phyloP scores from a whole-genome alignment of 1,140 invertebrate genomes.

The Dendrolimus punctatus region DNA sequence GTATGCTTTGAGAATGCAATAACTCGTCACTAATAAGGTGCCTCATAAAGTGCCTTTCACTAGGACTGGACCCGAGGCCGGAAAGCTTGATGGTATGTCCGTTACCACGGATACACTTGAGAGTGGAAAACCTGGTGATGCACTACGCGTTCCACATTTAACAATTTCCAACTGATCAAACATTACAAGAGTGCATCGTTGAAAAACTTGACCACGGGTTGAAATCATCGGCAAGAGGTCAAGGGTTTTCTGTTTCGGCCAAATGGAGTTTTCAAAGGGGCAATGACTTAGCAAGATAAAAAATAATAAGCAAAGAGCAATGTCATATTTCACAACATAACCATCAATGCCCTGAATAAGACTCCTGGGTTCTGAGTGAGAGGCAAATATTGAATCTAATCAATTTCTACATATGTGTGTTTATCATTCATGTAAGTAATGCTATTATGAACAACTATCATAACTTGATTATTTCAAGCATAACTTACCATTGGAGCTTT shows the following conservation, averaged over 20 bases:
- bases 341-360: conserved; percentile 46
- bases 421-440: conserved; percentile 69
- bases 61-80: conserved; percentile 67
- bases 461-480: too few species aligned
- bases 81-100: conserved; percentile 70
- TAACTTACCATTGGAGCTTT: too few species aligned
- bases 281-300: conserved; percentile 22
- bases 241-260: conserved; percentile 71
- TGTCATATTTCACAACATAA: conserved; percentile 11
- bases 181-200: conserved; percentile 57
- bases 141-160: conserved; percentile 43
- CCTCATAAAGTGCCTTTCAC: conserved; percentile 70
- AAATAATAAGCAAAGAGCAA: conserved; percentile 25
- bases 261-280: conserved; percentile 63
- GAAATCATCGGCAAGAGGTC: conserved; percentile 56
- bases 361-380: conserved; percentile 69
- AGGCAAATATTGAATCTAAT: conserved; percentile 45
- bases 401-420: conserved; percentile 45
- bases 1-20: conserved; percentile 68
- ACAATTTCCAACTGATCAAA: conserved; percentile 22
- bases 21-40: conserved; percentile 71
- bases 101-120: conserved; percentile 65
- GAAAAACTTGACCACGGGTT: conserved; percentile 68
- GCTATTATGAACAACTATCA: conserved; percentile 46
- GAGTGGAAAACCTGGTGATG: conserved; percentile 70